These are phyloP conservation scores for Trichacis sp. DNA, from an alignment of 2,888 invertebrate species.

Conservation along the genomic window DNA sequence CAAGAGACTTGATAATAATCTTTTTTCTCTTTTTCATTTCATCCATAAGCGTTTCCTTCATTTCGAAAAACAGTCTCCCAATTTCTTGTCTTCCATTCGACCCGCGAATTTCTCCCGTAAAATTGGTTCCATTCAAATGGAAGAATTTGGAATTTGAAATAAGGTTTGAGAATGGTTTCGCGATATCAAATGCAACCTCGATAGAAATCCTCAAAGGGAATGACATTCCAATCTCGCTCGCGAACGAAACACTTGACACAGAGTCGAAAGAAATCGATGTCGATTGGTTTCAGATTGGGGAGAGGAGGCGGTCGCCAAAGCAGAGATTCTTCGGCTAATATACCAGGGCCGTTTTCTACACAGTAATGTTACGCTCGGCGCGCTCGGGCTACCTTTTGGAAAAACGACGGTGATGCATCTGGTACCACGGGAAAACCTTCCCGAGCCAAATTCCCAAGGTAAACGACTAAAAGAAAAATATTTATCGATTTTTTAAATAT, in stretches of 20 bases:
- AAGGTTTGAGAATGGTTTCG: no score
- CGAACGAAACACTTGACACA: neutral
- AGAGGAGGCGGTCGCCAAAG: constrained; percentile 93
- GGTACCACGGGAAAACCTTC: constrained; percentile 98
- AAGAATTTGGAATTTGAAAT: no score
- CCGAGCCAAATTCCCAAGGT: constrained; percentile 99
- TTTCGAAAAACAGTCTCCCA: no score
- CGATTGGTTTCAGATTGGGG: constrained; percentile 86
- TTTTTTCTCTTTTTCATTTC: no score
- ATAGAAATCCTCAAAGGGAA: neutral
- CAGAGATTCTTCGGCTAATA: constrained; percentile 97
- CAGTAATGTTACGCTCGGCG: constrained; percentile 98
- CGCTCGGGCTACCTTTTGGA: constrained; percentile 95
- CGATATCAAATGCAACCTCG: no score
- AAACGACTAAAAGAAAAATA: no score
- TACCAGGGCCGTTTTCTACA: constrained; percentile 99
- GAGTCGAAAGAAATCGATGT: constrained; percentile 24
- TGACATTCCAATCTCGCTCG: neutral
- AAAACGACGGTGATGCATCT: constrained; percentile 99
- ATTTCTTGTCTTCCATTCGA: no score
- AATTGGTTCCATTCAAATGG: no score
- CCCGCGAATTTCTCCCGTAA: no score
- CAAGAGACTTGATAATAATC: no score
- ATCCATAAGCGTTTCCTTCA: no score
- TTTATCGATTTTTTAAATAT: no score